Evolutionary conservation across 64 coral and sea anemone species (phyloP).

Genomic region (Pocillopora verrucosa): DNA sequence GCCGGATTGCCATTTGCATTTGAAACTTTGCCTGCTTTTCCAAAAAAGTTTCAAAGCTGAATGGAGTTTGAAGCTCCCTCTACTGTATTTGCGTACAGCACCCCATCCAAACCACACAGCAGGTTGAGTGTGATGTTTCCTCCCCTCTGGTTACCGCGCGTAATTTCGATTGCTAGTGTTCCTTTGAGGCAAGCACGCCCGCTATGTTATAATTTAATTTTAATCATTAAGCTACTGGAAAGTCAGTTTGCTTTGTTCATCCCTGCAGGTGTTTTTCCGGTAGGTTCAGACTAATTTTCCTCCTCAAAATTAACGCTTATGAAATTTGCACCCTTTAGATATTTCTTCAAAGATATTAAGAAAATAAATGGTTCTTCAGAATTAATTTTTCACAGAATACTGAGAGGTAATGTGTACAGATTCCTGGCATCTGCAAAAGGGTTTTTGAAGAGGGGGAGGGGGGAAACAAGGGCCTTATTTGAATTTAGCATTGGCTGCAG

Average conservation of each 20-base stretch:
- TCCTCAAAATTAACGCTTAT: too few relatives aligned
- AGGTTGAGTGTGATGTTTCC: conserved; percentile 59
- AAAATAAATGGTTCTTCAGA: too few relatives aligned
- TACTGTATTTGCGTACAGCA: conserved; percentile 66
- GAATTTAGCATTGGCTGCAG: too few relatives aligned
- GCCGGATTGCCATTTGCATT: conserved; percentile 44
- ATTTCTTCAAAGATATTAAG: too few relatives aligned
- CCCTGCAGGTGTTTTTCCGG: not conserved
- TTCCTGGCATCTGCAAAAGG: too few relatives aligned
- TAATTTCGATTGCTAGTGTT: conserved; percentile 35
- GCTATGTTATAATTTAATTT: not conserved
- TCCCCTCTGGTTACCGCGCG: conserved; percentile 24
- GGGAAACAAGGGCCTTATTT: too few relatives aligned
- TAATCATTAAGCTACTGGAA: too few relatives aligned
- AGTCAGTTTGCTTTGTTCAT: too few relatives aligned
- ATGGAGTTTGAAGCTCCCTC: conserved; percentile 45
- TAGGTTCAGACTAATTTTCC: not conserved
- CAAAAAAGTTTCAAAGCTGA: conserved; percentile 45
- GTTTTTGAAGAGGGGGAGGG: too few relatives aligned
- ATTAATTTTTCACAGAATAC: too few relatives aligned
- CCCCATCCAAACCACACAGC: conserved; percentile 64
- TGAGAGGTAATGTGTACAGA: too few relatives aligned
- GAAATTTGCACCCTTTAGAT: too few relatives aligned
- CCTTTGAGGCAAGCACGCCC: conserved; percentile 13
- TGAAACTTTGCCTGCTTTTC: conserved; percentile 43